Conservation (phyloP, 2,797 vertebrate species). For the Chelmon rostratus region DNA sequence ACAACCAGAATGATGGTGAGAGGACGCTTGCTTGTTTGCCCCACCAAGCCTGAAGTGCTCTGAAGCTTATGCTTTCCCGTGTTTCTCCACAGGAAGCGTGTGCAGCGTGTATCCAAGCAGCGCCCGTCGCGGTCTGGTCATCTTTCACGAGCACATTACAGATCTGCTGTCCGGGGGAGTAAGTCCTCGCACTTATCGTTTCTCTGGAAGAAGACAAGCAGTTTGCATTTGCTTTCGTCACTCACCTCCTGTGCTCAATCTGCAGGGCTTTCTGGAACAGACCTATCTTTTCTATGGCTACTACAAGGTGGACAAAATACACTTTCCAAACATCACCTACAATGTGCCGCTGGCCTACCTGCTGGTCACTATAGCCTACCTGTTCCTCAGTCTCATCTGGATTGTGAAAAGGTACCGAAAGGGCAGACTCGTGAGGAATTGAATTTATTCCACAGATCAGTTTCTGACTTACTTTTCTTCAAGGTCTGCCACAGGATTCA, state of each 20-base stretch:
- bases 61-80: neutral
- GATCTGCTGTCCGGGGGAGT: conserved; percentile 96
- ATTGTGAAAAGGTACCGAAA: conserved; percentile 92
- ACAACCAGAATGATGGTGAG: conserved; percentile 70
- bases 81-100: conserved; percentile 75
- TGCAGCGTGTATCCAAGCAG: conserved; percentile 86
- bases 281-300: conserved; percentile 96
- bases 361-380: conserved; percentile 89
- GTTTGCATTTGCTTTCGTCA: neutral
- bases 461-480: neutral
- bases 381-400: conserved; percentile 93
- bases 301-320: conserved; percentile 87
- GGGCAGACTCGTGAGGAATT: no score
- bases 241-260: conserved; percentile 27
- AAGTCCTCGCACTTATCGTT: conserved; percentile 65
- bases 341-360: conserved; percentile 94
- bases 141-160: conserved; percentile 91
- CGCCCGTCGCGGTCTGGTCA: conserved; percentile 86
- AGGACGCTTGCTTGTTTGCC: conserved; percentile 30
- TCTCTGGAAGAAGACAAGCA: neutral
- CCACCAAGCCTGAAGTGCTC: neutral
- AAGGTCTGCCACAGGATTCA: conserved; percentile 94
- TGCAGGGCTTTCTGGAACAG: conserved; percentile 93
- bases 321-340: conserved; percentile 83
- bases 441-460: fast-evolving